Evolutionary conservation across 2,888 invertebrate species (phyloP), one percentile per base, ranked within the genome.

Genomic region (Eretmocerus hayati): DNA sequence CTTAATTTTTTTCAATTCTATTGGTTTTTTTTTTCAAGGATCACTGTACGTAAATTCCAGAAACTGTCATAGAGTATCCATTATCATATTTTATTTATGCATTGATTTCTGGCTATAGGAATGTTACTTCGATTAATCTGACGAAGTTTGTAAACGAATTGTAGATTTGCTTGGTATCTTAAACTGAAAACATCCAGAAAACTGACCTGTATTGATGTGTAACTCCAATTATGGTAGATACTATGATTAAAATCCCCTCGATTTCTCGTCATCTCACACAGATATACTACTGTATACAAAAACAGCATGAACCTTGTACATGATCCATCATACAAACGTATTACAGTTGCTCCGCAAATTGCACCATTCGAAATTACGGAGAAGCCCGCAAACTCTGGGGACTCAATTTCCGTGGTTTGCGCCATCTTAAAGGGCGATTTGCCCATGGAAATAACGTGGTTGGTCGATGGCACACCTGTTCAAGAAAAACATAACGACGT

Each of bases 301-400:
- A 21, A 23, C 20, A 22, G 50, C 50, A 50, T 46, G 43, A 37
- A 15, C 33, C 33, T 30, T 21, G 19, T 13, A 39, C 16, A 38
- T 13, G 18, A 32, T 16, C 16, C 11, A n/a, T n/a, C n/a, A n/a
- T n/a, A n/a, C n/a, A n/a, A n/a, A n/a, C 30, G 13, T 13, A 31
- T 53, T 50, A 26, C 70, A 84, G 84, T 85, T 66, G 72, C 79
- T 58, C 85, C 85, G 51, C 81, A 83, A 76, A 82, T 87, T 59
- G 77, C 81, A 61, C 81, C 84, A 35, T 85, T 87, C 67, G 77
- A 78, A 62, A 84, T 87, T 61, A 84, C 84, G 55, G 85, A 85
- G 43, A 84, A 85, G 58, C 79, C 85, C 53, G 81, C 86, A 36
- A 86, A 87, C 64, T 84, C 84, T 57, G 88, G 87, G 23, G 87